These are phyloP conservation scores for Platorchestia sp. DNA, from an alignment of 1,140 invertebrate species.

Conservation along the genomic window DNA sequence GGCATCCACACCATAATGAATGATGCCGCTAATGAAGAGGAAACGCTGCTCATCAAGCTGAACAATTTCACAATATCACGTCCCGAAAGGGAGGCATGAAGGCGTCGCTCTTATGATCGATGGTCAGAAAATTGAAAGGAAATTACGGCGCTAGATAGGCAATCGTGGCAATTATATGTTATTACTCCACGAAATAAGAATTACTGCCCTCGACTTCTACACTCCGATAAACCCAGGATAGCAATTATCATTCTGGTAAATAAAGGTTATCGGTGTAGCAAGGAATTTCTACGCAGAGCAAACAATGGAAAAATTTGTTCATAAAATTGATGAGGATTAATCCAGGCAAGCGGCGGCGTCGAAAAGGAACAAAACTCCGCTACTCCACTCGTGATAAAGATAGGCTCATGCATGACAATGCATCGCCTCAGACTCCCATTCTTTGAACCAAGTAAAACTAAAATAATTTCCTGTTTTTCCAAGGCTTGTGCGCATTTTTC, in stretches of 20 bases:
- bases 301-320: neutral
- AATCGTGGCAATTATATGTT: neutral
- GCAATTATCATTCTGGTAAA: neutral
- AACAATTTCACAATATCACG: neutral
- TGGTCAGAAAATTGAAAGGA: slow-evolving; percentile 6
- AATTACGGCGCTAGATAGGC: neutral
- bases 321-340: neutral
- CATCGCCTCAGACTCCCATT: neutral
- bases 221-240: neutral
- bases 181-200: neutral
- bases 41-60: neutral
- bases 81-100: neutral
- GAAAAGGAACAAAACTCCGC: neutral
- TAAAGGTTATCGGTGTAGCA: neutral
- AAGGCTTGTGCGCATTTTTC: neutral
- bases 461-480: neutral
- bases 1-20: neutral
- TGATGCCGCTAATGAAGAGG: neutral
- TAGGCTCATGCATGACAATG: neutral
- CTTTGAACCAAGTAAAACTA: neutral
- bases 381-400: neutral
- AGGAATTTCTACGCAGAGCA: neutral
- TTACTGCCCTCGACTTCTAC: slow-evolving; percentile 6
- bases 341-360: neutral
- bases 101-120: neutral